Evolutionary conservation across 2,797 vertebrate species (phyloP).

Genomic region (Phalanger gymnotis): DNA sequence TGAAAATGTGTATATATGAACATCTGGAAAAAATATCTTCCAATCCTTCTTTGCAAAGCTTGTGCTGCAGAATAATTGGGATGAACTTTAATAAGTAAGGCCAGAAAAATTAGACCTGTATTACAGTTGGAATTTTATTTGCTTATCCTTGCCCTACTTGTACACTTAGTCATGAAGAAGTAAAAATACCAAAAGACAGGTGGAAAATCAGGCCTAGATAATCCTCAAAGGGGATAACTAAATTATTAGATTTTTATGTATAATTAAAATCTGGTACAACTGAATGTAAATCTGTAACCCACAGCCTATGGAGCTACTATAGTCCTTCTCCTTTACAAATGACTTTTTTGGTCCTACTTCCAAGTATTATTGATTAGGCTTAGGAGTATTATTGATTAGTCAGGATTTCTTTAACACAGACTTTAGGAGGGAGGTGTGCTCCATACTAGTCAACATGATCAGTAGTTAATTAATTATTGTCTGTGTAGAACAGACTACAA

Average conservation of each 20-base stretch:
- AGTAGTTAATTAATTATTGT: background rate
- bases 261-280: background rate
- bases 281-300: background rate
- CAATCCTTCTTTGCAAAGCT: conserved; percentile 14
- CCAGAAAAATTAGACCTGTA: conserved; percentile 18
- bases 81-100: conserved; percentile 47
- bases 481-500: conserved; percentile 4
- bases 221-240: background rate
- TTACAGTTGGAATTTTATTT: conserved; percentile 32
- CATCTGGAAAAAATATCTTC: background rate
- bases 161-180: conserved; percentile 21
- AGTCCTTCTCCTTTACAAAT: background rate
- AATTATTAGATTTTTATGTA: background rate
- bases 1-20: background rate
- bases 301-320: background rate
- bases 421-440: background rate
- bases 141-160: background rate
- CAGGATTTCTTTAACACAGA: conserved; percentile 11
- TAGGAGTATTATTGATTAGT: background rate
- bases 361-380: background rate
- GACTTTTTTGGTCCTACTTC: conserved; percentile 13
- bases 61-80: conserved; percentile 25
- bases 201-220: background rate
- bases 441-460: background rate
- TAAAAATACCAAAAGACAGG: background rate